phyloP scores from a whole-genome alignment of 2,888 invertebrate genomes.

The Drosophila buzzatii region DNA sequence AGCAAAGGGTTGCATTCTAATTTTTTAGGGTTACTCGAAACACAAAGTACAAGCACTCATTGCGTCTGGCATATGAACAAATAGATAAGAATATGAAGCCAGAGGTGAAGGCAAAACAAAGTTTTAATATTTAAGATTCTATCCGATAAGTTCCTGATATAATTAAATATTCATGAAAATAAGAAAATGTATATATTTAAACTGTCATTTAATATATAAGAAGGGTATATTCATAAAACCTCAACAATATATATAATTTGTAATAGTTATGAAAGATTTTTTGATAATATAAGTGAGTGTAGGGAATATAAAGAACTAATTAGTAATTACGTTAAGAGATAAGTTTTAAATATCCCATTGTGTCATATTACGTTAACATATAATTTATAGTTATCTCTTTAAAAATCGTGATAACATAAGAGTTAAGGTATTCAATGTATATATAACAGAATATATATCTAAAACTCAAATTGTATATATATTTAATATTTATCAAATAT shows the following conservation, averaged over 20 bases:
- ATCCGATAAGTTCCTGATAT: background rate
- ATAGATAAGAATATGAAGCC: conserved; percentile 15
- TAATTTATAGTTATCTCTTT: too few relatives aligned
- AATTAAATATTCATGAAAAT: conserved; percentile 7
- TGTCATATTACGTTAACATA: too few relatives aligned
- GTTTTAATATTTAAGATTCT: background rate
- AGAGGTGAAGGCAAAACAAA: background rate
- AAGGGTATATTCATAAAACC: too few relatives aligned
- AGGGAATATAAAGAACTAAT: too few relatives aligned
- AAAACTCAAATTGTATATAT: background rate
- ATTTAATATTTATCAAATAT: background rate
- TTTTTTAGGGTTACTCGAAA: conserved; percentile 35
- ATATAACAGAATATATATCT: too few relatives aligned
- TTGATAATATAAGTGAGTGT: too few relatives aligned
- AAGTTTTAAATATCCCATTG: too few relatives aligned
- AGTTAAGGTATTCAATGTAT: too few relatives aligned
- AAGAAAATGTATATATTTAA: background rate
- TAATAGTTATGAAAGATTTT: too few relatives aligned
- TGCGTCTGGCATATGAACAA: conserved; percentile 23
- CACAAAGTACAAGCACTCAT: conserved; percentile 23
- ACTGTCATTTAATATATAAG: background rate
- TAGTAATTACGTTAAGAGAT: too few relatives aligned
- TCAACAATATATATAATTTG: too few relatives aligned
- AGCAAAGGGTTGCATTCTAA: conserved; percentile 73
- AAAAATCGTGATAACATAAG: too few relatives aligned